phyloP scores from a whole-genome alignment of 2,888 invertebrate species.

The Icerya purchasi region DNA sequence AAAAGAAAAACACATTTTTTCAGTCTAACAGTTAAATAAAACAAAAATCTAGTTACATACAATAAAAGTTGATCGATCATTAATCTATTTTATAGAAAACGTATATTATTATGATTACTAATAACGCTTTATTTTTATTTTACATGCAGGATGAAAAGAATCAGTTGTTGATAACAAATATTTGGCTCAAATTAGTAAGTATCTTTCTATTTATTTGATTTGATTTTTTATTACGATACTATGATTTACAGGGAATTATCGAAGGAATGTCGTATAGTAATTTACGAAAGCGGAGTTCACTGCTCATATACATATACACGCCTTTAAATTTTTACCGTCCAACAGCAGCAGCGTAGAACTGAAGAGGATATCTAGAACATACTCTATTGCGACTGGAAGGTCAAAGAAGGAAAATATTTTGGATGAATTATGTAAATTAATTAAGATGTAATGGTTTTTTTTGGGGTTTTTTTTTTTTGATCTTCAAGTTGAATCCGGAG shows the following conservation, averaged over 20 bases:
- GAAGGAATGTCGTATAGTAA: too few relatives aligned
- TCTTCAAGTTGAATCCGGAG: too few relatives aligned
- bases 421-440: too few relatives aligned
- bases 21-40: too few relatives aligned
- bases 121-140: background rate
- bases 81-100: background rate
- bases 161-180: constrained; percentile 87
- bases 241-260: too few relatives aligned
- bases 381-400: too few relatives aligned
- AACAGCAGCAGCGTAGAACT: background rate
- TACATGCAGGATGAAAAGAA: constrained; percentile 80
- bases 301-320: background rate
- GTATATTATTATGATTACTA: background rate
- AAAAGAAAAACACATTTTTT: too few relatives aligned
- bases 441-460: background rate
- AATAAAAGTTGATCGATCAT: background rate
- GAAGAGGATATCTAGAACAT: too few relatives aligned
- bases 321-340: background rate
- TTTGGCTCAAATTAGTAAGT: constrained; percentile 92
- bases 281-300: too few relatives aligned
- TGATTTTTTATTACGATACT: too few relatives aligned
- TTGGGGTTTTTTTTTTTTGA: background rate
- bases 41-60: too few relatives aligned
- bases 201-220: constrained; percentile 1
- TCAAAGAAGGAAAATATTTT: too few relatives aligned